phyloP scores from a whole-genome alignment of 1,140 invertebrate genomes.

The Solenopsis fugax region DNA sequence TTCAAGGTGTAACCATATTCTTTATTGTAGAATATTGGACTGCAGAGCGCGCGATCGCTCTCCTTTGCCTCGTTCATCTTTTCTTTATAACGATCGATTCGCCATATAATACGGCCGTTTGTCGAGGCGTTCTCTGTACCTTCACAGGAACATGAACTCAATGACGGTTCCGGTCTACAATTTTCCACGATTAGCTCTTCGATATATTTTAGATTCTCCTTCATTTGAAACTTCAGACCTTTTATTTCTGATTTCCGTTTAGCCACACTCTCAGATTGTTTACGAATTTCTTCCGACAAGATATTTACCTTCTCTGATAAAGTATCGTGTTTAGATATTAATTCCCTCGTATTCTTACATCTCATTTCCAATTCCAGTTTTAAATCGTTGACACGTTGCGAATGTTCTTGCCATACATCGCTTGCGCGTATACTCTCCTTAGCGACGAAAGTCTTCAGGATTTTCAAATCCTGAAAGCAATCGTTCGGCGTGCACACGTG shows the following conservation, averaged over 20 bases:
- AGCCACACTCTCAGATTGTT: slow-evolving; percentile 26
- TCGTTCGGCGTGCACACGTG: slow-evolving; percentile 47
- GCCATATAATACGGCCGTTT: slow-evolving; percentile 89
- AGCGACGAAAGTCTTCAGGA: slow-evolving; percentile 87
- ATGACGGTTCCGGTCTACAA: background rate
- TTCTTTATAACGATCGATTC: slow-evolving; percentile 89
- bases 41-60: slow-evolving; percentile 88
- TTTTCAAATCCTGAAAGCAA: slow-evolving; percentile 79
- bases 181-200: slow-evolving; percentile 73
- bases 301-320: slow-evolving; percentile 71
- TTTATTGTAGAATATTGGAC: slow-evolving; percentile 89
- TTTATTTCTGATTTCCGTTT: slow-evolving; percentile 66
- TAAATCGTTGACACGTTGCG: slow-evolving; percentile 78
- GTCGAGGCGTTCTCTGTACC: slow-evolving; percentile 68
- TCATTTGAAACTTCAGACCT: slow-evolving; percentile 76
- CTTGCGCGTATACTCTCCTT: slow-evolving; percentile 80
- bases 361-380: slow-evolving; percentile 82
- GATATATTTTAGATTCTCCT: slow-evolving; percentile 74
- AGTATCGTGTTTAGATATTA: slow-evolving; percentile 70
- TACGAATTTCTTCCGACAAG: slow-evolving; percentile 59
- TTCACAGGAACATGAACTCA: slow-evolving; percentile 32
- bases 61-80: slow-evolving; percentile 90
- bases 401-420: slow-evolving; percentile 82
- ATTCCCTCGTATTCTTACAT: slow-evolving; percentile 79
- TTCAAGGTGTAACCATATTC: slow-evolving; percentile 91